A percentile compares a stretch with the other conserved stretches of the same genome.
These are phyloP conservation scores for Diplolepis rosae DNA, from an alignment of 2,888 invertebrate genomes.

Conservation along the genomic window DNA sequence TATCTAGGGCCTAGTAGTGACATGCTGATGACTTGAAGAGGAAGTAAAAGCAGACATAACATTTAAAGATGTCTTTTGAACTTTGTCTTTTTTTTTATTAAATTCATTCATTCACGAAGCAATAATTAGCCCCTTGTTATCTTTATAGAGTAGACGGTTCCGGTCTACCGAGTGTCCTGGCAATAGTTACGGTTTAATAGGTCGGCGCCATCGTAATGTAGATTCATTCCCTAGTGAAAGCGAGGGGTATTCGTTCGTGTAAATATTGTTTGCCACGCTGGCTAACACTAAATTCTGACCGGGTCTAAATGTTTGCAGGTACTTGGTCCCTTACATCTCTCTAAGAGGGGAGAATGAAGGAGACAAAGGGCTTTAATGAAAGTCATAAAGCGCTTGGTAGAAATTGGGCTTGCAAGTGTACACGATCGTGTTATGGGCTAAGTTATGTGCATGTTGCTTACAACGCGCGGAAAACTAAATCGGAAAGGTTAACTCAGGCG, in stretches of 20 bases:
- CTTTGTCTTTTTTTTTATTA: neutral
- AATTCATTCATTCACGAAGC: neutral
- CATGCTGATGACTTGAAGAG: too few relatives aligned
- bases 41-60: too few relatives aligned
- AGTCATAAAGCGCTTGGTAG: neutral
- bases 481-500: neutral
- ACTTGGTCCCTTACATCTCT: neutral
- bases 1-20: too few relatives aligned
- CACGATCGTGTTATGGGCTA: neutral
- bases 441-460: neutral
- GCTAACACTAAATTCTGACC: neutral
- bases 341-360: neutral
- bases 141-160: slow-evolving; percentile 42
- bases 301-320: neutral
- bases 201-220: neutral
- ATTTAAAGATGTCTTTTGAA: too few relatives aligned
- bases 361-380: slow-evolving; percentile 20
- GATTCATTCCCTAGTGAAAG: slow-evolving; percentile 8
- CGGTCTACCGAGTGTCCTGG: slow-evolving; percentile 53
- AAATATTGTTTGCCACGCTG: neutral
- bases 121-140: slow-evolving; percentile 40
- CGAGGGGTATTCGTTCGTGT: neutral
- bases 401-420: neutral
- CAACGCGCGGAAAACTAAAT: neutral
- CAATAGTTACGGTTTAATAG: slow-evolving; percentile 56